Evolutionary conservation across 2,888 invertebrate genomes (phyloP), one percentile per base, ranked within the genome.

Genomic region (Ophion obscuratus): DNA sequence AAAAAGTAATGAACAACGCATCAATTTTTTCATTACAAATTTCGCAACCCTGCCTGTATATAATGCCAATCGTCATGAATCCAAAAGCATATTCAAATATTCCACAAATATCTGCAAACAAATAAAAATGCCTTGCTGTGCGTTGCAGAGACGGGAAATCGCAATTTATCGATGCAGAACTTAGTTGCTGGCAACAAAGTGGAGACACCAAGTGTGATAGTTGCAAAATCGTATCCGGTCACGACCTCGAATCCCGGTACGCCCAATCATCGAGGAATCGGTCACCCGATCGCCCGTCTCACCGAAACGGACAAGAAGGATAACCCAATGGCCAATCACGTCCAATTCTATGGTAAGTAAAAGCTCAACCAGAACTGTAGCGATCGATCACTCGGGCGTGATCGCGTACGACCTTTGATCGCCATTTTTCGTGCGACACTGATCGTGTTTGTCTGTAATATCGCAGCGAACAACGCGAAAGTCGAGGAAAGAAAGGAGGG

Each of bases 161-260:
- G 93, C 70, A 93, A 92, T 90, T 88, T 91, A 89, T 86, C 92
- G 68, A 88, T 92, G 71, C 92, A 93, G 87, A 93, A 89, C 90
- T 91, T 91, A 88, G 90, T 91, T 88, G 89, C 91, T 81, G 89
- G 88, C 88, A 91, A 88, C 88, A 94, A 93, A 88, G 91, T 91
- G 77, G 93, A 95, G 79, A 92, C 95, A 36, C 95, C 95, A 85
- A 95, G 95, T 67, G 95, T 96, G 64, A 96, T 96, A 88, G 96
- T 96, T 77, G 95, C 95, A 89, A 95, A 96, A 91, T 93, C 94
- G 79, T 93, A 93, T 79, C 86, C 92, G 11, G 89, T 91, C 83
- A 88, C 92, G 47, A 92, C 91, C 67, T 88, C 89, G 44, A 92
- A 92, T 88, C 92, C 93, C n/a, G 90, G 92, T 80, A 92, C 92